Conservation (phyloP, 2,797 vertebrate species). For the Brachymystax lenok region DNA sequence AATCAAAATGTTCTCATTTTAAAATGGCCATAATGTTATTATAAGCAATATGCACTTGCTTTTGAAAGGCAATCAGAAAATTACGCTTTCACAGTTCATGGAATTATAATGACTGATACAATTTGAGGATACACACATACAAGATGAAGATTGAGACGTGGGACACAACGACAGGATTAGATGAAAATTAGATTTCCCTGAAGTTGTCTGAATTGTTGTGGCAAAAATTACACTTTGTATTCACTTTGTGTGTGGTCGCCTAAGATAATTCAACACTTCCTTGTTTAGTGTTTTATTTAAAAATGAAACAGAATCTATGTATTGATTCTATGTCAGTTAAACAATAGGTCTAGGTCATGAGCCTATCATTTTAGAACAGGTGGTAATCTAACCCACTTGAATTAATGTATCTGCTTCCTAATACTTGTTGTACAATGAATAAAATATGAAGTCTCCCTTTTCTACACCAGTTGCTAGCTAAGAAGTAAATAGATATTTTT, state of each 20-base stretch:
- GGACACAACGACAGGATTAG: background rate
- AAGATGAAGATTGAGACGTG: background rate
- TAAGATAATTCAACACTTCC: too few relatives aligned
- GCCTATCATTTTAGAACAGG: background rate
- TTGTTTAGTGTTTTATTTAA: background rate
- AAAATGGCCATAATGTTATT: too few relatives aligned
- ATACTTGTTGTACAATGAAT: background rate
- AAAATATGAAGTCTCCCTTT: background rate
- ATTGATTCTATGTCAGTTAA: background rate
- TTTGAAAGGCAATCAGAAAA: too few relatives aligned
- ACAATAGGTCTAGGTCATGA: background rate
- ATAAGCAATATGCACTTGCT: too few relatives aligned
- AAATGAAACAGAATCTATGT: background rate
- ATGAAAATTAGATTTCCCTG: background rate
- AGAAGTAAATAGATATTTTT: background rate
- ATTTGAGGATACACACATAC: too few relatives aligned
- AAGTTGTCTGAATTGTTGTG: too few relatives aligned
- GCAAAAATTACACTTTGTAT: too few relatives aligned
- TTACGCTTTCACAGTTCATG: too few relatives aligned
- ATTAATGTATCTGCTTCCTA: background rate
- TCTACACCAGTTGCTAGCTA: background rate
- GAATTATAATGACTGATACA: too few relatives aligned
- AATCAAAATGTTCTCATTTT: too few relatives aligned
- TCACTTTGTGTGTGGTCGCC: too few relatives aligned
- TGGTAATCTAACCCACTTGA: background rate